These are phyloP conservation scores for Microtus oregoni DNA, from an alignment of 2,113 vertebrate species.

Conservation along the genomic window DNA sequence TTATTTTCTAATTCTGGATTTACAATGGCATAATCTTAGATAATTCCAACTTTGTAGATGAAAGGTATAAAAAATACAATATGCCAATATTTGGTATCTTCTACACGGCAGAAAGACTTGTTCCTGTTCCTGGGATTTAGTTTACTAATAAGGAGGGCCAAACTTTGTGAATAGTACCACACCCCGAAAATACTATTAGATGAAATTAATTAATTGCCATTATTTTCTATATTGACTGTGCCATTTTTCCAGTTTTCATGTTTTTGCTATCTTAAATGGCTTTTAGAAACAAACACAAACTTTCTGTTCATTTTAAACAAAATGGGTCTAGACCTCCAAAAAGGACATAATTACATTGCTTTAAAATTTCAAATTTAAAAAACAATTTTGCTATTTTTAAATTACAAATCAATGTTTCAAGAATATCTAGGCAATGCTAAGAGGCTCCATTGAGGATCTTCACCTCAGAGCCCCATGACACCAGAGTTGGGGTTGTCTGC, in stretches of 20 bases:
- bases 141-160: neutral
- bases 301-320: constrained; percentile 43
- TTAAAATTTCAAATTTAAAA: constrained; percentile 32
- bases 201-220: constrained; percentile 28
- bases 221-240: constrained; percentile 45
- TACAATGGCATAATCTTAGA: neutral
- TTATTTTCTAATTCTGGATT: neutral
- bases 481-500: neutral
- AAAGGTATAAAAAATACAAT: neutral
- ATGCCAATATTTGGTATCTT: neutral
- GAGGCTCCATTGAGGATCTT: neutral
- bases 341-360: neutral
- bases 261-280: neutral
- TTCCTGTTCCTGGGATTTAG: neutral
- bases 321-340: neutral
- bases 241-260: neutral
- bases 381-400: constrained; percentile 44
- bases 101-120: neutral
- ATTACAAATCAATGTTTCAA: neutral
- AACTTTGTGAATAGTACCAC: neutral
- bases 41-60: constrained; percentile 3
- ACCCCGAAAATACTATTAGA: neutral
- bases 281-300: constrained; percentile 27
- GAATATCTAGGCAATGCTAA: neutral
- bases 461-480: neutral